A percentile compares a stretch with the other conserved stretches of the same genome.
Conservation (phyloP, 2,888 invertebrate genomes). For the Noctuana brunneofusca region DNA sequence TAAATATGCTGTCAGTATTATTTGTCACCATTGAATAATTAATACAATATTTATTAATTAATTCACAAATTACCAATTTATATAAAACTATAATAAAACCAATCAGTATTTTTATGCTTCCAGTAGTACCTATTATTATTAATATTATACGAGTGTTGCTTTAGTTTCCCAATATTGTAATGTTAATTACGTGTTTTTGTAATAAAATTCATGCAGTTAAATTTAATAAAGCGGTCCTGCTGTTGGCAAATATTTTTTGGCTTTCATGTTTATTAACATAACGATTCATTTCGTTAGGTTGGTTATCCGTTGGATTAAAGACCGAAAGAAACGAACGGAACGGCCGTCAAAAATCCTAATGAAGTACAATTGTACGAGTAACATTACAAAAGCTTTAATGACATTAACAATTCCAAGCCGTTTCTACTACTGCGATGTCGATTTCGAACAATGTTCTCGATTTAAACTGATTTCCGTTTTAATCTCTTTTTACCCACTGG, state of each 20-base stretch:
- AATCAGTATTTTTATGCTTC: no score
- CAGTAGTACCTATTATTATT: no score
- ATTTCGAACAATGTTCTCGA: conserved; percentile 2
- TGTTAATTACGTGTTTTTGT: no score
- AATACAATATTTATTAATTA: no score
- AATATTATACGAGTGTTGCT: no score
- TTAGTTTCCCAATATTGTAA: no score
- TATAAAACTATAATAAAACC: no score
- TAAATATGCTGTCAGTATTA: no score
- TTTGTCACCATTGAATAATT: no score
- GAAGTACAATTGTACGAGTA: not conserved
- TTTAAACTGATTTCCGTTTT: conserved; percentile 1
- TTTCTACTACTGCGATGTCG: not conserved
- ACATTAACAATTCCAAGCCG: not conserved
- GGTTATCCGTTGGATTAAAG: not conserved
- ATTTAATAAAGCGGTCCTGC: not conserved
- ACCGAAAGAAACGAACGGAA: not conserved
- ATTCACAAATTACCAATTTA: no score
- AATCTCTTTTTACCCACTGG: not conserved
- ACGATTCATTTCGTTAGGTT: not conserved
- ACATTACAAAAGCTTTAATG: conserved; percentile 9
- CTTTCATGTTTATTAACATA: not conserved
- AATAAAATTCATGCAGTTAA: not conserved
- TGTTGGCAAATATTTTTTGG: not conserved
- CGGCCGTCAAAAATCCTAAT: not conserved